Evolutionary conservation across 35 echinoderm and acorn worm species (phyloP).

Genomic region (Amphiura filiformis): DNA sequence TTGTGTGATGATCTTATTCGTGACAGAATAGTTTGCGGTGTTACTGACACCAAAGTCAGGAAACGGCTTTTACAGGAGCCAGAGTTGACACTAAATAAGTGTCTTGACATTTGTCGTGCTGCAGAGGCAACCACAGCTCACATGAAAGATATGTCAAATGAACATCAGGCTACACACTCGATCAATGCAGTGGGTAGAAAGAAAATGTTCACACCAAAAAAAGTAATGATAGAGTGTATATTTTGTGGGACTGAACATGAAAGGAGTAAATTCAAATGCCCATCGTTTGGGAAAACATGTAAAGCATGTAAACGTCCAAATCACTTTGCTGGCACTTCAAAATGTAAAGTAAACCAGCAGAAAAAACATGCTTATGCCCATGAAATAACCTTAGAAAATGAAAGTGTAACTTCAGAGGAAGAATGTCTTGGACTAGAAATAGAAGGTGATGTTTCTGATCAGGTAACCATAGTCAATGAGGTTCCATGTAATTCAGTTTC

Average conservation of each 20-base stretch:
- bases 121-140: conserved; percentile 26
- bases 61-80: conserved; percentile 62
- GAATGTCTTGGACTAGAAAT: not conserved
- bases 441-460: no score
- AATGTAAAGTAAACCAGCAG: not conserved
- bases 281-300: conserved; percentile 49
- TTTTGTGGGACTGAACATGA: conserved; percentile 54
- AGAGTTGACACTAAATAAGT: conserved; percentile 39
- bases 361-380: not conserved
- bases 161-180: not conserved
- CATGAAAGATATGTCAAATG: conserved; percentile 29
- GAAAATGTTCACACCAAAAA: not conserved
- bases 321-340: conserved; percentile 16
- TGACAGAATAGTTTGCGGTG: conserved; percentile 51
- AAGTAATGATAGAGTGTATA: conserved; percentile 6
- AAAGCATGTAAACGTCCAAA: conserved; percentile 18
- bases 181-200: conserved; percentile 8
- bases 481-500: no score
- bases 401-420: not conserved
- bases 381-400: not conserved
- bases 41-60: conserved; percentile 23
- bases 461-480: not conserved
- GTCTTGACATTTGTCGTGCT: conserved; percentile 61
- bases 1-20: conserved; percentile 50
- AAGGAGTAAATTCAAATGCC: conserved; percentile 22